Conservation (phyloP, 1,140 invertebrate species). For the Acromyrmex heyeri region DNA sequence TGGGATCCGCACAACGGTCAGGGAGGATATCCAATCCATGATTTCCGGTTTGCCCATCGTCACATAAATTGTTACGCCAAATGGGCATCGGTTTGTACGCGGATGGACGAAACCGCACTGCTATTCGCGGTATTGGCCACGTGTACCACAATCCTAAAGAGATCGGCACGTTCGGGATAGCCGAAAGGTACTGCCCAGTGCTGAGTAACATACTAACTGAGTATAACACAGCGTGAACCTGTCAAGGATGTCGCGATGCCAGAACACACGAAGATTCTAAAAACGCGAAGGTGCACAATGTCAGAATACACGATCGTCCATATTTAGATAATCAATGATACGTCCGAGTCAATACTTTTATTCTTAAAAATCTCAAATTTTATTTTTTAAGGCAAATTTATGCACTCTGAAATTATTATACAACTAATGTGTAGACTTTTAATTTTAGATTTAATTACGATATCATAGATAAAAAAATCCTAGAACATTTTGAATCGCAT, state of each 20-base stretch:
- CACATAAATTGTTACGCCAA: conserved; percentile 81
- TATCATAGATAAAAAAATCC: too few relatives aligned
- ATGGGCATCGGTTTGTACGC: conserved; percentile 79
- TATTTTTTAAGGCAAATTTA: neutral
- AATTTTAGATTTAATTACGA: neutral
- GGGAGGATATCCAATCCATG: conserved; percentile 78
- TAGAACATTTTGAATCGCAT: too few relatives aligned
- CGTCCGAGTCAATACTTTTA: neutral
- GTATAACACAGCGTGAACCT: conserved; percentile 67
- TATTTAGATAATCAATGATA: neutral
- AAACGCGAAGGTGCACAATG: neutral
- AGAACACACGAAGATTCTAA: neutral
- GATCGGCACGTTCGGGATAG: conserved; percentile 69
- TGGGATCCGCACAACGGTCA: conserved; percentile 16
- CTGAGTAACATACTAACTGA: conserved; percentile 79
- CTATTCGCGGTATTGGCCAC: conserved; percentile 64
- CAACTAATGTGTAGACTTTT: neutral
- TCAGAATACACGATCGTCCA: neutral
- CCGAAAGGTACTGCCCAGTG: conserved; percentile 75
- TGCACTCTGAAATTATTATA: neutral
- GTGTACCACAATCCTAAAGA: conserved; percentile 42
- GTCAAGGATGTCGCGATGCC: conserved; percentile 63
- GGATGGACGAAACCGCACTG: conserved; percentile 65
- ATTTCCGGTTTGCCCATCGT: conserved; percentile 82
- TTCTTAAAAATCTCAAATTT: neutral